These are phyloP conservation scores for Malurus elegans DNA, from an alignment of 2,113 vertebrate species.

Conservation along the genomic window DNA sequence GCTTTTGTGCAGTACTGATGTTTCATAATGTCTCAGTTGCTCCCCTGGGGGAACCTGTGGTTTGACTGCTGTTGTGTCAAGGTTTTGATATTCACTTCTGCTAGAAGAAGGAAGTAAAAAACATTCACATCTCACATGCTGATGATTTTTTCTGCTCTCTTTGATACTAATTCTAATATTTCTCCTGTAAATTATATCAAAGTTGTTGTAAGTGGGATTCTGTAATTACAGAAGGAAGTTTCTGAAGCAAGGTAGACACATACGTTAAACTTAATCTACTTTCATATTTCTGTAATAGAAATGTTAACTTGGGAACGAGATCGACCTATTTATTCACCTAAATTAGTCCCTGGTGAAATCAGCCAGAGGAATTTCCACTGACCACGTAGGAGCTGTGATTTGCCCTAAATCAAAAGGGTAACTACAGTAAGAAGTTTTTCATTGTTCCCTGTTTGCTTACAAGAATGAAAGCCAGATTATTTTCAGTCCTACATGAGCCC, in stretches of 20 bases:
- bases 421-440: not conserved
- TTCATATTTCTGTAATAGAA: not conserved
- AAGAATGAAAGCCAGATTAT: not conserved
- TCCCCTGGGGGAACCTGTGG: not conserved
- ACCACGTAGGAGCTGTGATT: not conserved
- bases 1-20: not conserved
- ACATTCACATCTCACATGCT: fast-evolving
- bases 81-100: not conserved
- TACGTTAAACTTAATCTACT: not conserved
- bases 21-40: not conserved
- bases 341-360: not conserved
- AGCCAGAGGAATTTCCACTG: not conserved
- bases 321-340: not conserved
- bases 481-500: not conserved
- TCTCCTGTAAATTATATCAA: not conserved
- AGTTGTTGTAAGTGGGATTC: not conserved
- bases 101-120: not conserved
- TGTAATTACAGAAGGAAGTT: not conserved
- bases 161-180: not conserved
- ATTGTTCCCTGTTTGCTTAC: not conserved
- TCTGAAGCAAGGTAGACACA: not conserved
- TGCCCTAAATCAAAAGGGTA: not conserved
- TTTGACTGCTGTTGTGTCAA: not conserved
- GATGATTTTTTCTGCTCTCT: not conserved
- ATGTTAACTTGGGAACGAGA: not conserved